Base-by-base conservation (phyloP, 2,797 vertebrate genomes). In the Epinephelus coioides region DNA sequence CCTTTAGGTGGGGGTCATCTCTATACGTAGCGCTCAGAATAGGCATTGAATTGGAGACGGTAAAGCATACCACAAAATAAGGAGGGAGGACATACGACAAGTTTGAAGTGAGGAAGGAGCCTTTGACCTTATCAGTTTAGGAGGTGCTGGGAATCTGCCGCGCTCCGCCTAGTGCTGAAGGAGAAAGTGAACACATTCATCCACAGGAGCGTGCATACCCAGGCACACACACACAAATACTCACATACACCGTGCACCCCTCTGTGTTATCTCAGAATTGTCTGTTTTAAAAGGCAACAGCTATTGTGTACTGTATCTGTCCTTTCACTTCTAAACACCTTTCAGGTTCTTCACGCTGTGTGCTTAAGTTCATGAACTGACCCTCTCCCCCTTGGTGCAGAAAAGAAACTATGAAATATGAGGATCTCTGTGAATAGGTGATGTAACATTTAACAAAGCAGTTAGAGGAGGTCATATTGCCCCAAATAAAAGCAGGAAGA, bases 401-500 rank as follows among this genome's bases (percentile, higher is more conserved):
- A 73, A 78, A 76, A 73, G 53, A 79, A 88, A 44, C 78, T 3
- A 23, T 86, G 88, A 94, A 91, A 94, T 81, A 88, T 72, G 83
- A 91, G 89, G 76, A 80, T 73, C 66, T 89, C 79, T 77, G 78
- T 59, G 73, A 81, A 81, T 61, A 71, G 49, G 81, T 92, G 91
- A 92, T 82, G 89, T 92, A 91, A 93, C 87, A 51, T 87, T 87
- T 72, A 74, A 90, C 85, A 83, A 83, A 91, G 72, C 83, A 30
- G 86, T 82, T 50, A 83, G 73, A 82, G 80, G 78, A 84, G 84
- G 90, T 92, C 82, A 72, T 74, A 77, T 87, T 76, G 87, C 75
- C 82, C 86, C 76, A 90, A 94, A 95, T 92, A 94, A 94, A 93
- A 90, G 89, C 91, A 84, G 88, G 89, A 93, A 91, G 89, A 74